Conservation (phyloP, 1,140 invertebrate genomes). For the Drosophila novamexicana region DNA sequence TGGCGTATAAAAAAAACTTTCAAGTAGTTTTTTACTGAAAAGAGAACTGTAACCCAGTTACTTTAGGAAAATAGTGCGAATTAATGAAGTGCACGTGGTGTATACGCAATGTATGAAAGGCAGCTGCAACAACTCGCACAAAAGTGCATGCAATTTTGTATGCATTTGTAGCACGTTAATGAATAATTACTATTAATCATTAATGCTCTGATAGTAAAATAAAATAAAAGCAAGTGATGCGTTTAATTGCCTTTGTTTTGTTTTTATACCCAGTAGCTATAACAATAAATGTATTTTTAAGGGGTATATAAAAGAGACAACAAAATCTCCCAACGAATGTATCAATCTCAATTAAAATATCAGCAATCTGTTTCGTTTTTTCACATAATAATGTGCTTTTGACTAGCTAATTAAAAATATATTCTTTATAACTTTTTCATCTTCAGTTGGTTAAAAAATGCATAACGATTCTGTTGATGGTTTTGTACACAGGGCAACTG, state of each 20-base stretch:
- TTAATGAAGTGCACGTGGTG: background rate
- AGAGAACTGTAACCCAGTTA: background rate
- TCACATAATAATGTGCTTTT: too few relatives aligned
- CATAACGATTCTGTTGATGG: background rate
- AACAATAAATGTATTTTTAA: too few relatives aligned
- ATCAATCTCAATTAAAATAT: too few relatives aligned
- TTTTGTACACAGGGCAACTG: background rate
- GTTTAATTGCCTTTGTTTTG: conserved; percentile 32
- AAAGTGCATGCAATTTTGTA: conserved; percentile 38
- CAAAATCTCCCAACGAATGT: too few relatives aligned
- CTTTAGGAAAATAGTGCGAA: background rate
- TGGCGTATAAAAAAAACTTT: background rate
- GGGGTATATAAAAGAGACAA: too few relatives aligned
- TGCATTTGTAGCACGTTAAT: conserved; percentile 56
- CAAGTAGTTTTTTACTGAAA: too few relatives aligned
- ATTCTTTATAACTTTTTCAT: too few relatives aligned
- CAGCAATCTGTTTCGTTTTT: too few relatives aligned
- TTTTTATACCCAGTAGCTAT: background rate
- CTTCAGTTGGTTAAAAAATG: too few relatives aligned
- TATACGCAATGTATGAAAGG: conserved; percentile 23
- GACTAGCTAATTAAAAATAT: too few relatives aligned
- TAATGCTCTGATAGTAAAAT: conserved; percentile 43
- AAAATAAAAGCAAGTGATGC: conserved; percentile 47
- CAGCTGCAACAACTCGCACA: conserved; percentile 11
- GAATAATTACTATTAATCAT: conserved; percentile 59